Conservation (phyloP, 2,888 invertebrate genomes). For the Sthenelais limicola region DNA sequence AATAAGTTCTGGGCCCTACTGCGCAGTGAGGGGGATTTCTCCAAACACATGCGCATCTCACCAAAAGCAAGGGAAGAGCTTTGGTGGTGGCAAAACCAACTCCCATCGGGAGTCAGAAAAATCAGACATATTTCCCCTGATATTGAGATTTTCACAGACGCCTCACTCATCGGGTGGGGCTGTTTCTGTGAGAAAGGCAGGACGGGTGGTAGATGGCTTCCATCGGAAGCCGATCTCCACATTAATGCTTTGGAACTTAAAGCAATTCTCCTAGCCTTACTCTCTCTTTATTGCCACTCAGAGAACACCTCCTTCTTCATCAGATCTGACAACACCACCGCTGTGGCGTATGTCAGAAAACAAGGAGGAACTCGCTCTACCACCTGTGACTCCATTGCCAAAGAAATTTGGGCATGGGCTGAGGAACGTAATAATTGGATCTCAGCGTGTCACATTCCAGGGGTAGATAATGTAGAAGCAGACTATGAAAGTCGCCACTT, state of each 20-base stretch:
- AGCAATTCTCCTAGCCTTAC: slow-evolving; percentile 17
- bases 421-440: slow-evolving; percentile 6
- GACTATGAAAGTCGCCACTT: slow-evolving; percentile 9
- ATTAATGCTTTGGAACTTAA: slow-evolving; percentile 41
- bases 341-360: slow-evolving; percentile 23
- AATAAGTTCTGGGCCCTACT: neutral
- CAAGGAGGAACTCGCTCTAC: slow-evolving; percentile 29
- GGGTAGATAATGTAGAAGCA: slow-evolving; percentile 29
- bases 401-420: slow-evolving; percentile 32
- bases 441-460: slow-evolving; percentile 13
- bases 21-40: neutral
- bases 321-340: slow-evolving; percentile 37
- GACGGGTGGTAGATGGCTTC: slow-evolving; percentile 21
- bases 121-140: neutral
- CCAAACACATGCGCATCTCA: neutral
- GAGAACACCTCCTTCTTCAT: slow-evolving; percentile 9
- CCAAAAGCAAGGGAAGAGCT: neutral
- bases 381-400: neutral
- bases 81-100: slow-evolving; percentile 11
- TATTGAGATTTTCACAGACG: slow-evolving; percentile 12
- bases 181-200: neutral
- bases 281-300: neutral
- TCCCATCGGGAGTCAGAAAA: neutral
- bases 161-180: slow-evolving; percentile 29
- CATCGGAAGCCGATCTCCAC: neutral